These are phyloP conservation scores for Acanthopagrus latus DNA, from an alignment of 2,797 vertebrate genomes.

Conservation along the genomic window DNA sequence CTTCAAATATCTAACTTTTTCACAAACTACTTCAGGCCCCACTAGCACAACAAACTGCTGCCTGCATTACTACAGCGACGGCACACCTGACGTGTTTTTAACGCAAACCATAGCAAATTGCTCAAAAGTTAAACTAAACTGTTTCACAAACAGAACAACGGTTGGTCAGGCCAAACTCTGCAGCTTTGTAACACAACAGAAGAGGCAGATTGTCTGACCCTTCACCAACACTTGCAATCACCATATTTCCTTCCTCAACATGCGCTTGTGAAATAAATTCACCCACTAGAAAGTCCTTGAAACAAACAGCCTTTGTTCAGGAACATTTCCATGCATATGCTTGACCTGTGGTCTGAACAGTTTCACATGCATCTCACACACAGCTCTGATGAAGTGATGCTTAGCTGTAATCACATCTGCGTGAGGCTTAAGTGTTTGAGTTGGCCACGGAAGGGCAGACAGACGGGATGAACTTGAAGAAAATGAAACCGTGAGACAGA, in stretches of 20 bases:
- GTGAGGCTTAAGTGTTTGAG: constrained; percentile 26
- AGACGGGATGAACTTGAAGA: background rate
- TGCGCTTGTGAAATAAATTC: background rate
- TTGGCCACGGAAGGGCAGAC: background rate
- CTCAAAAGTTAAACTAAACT: background rate
- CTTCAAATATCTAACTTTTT: background rate
- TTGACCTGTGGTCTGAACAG: constrained; percentile 25
- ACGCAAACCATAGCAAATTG: background rate
- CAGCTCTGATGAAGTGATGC: constrained; percentile 24
- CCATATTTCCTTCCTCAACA: background rate
- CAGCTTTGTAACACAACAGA: background rate
- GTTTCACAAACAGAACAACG: background rate
- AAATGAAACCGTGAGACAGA: constrained; percentile 6
- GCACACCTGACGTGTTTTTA: background rate
- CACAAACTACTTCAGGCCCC: no score
- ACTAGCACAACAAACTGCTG: background rate
- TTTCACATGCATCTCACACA: constrained; percentile 25
- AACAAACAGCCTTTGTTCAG: constrained; percentile 13
- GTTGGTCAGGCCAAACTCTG: background rate
- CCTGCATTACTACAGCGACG: background rate
- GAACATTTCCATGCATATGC: constrained; percentile 20
- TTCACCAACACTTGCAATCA: background rate
- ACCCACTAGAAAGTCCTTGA: background rate
- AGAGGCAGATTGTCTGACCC: background rate
- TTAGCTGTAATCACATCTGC: constrained; percentile 33